Percentiles rank a stretch among this genome's conserved stretches.
phyloP scores from a whole-genome alignment of 2,888 invertebrate genomes.

The Synergus itoensis region DNA sequence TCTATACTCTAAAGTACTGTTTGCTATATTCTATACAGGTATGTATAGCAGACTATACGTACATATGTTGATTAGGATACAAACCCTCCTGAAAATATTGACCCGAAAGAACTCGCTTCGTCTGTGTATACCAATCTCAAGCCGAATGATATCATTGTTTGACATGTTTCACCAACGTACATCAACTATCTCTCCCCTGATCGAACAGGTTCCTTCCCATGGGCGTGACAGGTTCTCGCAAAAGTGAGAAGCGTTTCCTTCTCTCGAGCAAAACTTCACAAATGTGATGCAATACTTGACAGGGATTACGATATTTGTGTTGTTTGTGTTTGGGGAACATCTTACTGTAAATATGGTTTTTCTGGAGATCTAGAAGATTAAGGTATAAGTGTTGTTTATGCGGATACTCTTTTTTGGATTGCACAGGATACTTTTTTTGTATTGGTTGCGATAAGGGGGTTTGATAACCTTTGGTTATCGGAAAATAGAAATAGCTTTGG shows the following conservation, averaged over 20 bases:
- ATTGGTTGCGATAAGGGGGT: not conserved
- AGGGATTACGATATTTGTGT: not conserved
- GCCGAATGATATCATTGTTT: constrained; percentile 33
- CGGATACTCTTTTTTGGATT: too few species aligned
- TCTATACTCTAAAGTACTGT: not conserved
- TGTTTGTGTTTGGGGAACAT: not conserved
- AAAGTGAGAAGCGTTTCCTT: not conserved
- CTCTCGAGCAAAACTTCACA: not conserved
- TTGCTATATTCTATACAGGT: not conserved
- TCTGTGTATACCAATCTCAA: not conserved
- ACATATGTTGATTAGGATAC: constrained; percentile 4
- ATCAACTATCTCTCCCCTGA: not conserved
- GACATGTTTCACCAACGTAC: constrained; percentile 11
- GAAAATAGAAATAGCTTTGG: too few species aligned
- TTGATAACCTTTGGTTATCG: not conserved
- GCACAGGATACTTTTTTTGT: not conserved
- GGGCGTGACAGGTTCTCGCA: constrained; percentile 10
- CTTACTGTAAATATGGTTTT: too few species aligned
- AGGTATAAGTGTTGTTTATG: too few species aligned
- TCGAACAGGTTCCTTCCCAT: constrained; percentile 25
- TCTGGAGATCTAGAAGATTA: too few species aligned
- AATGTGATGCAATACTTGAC: not conserved
- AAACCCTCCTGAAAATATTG: constrained; percentile 40
- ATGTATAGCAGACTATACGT: not conserved
- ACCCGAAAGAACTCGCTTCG: constrained; percentile 1